These are phyloP conservation scores for Oligia latruncula DNA, from an alignment of 2,888 invertebrate species.

Conservation along the genomic window DNA sequence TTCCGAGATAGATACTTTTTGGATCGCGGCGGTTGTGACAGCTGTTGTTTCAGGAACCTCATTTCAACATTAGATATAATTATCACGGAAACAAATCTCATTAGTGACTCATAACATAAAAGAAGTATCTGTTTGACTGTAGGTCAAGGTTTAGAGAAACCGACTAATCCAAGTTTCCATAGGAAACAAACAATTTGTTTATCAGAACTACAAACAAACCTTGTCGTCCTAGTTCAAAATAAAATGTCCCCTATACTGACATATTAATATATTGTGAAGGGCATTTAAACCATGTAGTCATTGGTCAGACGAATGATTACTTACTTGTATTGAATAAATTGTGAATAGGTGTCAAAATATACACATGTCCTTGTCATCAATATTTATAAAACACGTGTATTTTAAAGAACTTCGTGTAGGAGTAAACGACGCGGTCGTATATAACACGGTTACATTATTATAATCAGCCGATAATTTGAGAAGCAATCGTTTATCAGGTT, in stretches of 20 bases:
- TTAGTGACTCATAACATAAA: not conserved
- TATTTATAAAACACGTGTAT: slow-evolving; percentile 64
- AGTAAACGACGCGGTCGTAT: slow-evolving; percentile 37
- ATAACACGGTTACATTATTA: slow-evolving; percentile 48
- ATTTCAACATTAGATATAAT: not conserved
- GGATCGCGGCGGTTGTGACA: not conserved
- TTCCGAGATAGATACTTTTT: not conserved
- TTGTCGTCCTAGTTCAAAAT: slow-evolving; percentile 37
- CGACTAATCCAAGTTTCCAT: not conserved
- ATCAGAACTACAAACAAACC: slow-evolving; percentile 11
- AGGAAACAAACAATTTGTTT: slow-evolving; percentile 17
- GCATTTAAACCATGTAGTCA: slow-evolving; percentile 25
- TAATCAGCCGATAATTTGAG: slow-evolving; percentile 41
- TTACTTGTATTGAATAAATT: slow-evolving; percentile 31
- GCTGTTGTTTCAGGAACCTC: not conserved
- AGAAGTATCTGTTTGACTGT: not conserved
- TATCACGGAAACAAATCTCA: not conserved
- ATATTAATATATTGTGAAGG: slow-evolving; percentile 37
- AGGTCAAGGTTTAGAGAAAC: slow-evolving; percentile 33
- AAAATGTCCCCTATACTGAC: slow-evolving; percentile 14
- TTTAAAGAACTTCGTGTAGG: slow-evolving; percentile 52
- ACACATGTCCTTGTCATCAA: slow-evolving; percentile 58
- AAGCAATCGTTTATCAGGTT: slow-evolving; percentile 12
- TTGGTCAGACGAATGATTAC: slow-evolving; percentile 27
- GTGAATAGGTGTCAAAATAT: slow-evolving; percentile 54